These are phyloP conservation scores for Apistogramma diplotaenia DNA, from an alignment of 2,113 vertebrate genomes.

Conservation along the genomic window DNA sequence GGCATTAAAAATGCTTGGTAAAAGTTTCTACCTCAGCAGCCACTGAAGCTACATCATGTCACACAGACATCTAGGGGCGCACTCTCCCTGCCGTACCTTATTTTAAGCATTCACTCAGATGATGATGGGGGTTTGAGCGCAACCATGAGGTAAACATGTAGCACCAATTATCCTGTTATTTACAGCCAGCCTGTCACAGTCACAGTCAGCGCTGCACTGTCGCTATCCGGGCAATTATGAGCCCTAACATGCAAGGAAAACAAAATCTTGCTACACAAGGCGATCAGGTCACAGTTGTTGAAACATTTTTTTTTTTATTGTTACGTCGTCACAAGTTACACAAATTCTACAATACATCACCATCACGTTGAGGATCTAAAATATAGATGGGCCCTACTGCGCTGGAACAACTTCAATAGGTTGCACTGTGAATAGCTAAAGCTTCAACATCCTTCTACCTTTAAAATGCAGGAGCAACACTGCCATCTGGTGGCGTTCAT, in stretches of 20 bases:
- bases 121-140: conserved; percentile 6
- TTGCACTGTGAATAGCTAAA: conserved; percentile 40
- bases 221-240: conserved; percentile 14
- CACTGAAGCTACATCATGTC: conserved; percentile 36
- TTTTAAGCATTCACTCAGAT: conserved; percentile 4
- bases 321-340: conserved; percentile 10
- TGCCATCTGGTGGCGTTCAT: conserved; percentile 60
- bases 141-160: conserved; percentile 3
- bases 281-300: neutral
- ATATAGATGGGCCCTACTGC: conserved; percentile 45
- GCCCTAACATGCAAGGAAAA: neutral
- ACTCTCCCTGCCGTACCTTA: neutral
- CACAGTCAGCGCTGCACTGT: conserved; percentile 4
- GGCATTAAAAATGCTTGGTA: conserved; percentile 41
- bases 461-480: conserved; percentile 39
- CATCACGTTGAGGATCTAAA: conserved; percentile 36
- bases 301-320: conserved; percentile 36
- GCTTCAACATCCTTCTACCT: conserved; percentile 14
- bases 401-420: conserved; percentile 47
- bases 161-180: neutral
- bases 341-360: conserved; percentile 18
- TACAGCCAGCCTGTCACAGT: neutral
- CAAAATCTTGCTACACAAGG: neutral
- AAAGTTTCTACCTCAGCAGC: conserved; percentile 62
- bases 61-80: conserved; percentile 27